phyloP scores from a whole-genome alignment of 2,113 vertebrate genomes.

The Tinamus guttatus region DNA sequence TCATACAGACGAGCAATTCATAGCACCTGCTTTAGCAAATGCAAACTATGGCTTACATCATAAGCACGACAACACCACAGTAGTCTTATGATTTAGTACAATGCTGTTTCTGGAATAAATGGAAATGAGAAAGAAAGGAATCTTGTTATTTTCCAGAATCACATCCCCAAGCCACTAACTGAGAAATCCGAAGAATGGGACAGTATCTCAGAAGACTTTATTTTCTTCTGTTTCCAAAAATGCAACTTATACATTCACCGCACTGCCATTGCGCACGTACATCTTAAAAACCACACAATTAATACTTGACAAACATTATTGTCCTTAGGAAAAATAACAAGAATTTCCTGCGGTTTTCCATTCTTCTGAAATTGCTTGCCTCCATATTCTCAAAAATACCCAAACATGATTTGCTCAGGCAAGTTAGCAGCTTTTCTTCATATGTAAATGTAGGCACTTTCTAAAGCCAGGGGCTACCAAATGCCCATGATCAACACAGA shows the following conservation, averaged over 20 bases:
- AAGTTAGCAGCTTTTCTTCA: neutral
- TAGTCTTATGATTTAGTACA: neutral
- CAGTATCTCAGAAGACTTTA: neutral
- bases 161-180: neutral
- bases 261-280: neutral
- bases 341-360: neutral
- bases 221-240: neutral
- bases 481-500: neutral
- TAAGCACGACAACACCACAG: neutral
- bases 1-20: slow-evolving; percentile 50
- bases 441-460: neutral
- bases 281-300: neutral
- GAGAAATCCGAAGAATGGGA: slow-evolving; percentile 2
- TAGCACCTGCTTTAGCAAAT: slow-evolving; percentile 21
- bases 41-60: slow-evolving; percentile 3
- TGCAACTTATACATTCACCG: neutral
- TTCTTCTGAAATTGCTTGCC: neutral
- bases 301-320: neutral
- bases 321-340: neutral
- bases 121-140: neutral
- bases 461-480: neutral
- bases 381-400: neutral
- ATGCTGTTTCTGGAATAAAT: neutral
- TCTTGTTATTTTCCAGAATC: slow-evolving; percentile 29
- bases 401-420: neutral